Conservation (phyloP, 2,797 vertebrate genomes). For the Lindbergichthys nudifrons region DNA sequence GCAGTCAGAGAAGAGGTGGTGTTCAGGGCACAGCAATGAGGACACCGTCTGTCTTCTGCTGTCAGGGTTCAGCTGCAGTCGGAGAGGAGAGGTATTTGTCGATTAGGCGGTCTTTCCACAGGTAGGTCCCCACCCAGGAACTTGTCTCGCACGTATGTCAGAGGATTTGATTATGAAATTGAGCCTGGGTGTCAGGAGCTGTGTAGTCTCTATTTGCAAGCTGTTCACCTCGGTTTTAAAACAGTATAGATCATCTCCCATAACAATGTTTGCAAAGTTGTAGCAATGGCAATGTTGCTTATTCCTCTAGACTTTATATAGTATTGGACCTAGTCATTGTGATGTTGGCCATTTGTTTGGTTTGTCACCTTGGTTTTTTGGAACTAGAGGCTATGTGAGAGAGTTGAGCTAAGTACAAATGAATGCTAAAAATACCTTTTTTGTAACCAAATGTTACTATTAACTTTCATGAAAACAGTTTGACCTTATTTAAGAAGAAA, state of each 20-base stretch:
- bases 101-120: constrained; percentile 49
- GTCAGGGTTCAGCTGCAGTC: constrained; percentile 37
- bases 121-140: constrained; percentile 68
- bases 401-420: no score
- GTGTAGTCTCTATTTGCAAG: not conserved
- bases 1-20: constrained; percentile 19
- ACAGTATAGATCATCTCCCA: not conserved
- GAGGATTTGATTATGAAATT: constrained; percentile 11
- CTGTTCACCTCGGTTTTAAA: not conserved
- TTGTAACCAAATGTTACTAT: no score
- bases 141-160: not conserved
- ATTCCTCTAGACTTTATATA: no score
- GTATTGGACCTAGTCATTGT: no score
- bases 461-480: no score
- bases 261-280: no score
- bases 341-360: no score
- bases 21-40: constrained; percentile 27
- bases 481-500: no score
- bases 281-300: not conserved
- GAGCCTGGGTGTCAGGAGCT: not conserved
- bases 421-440: no score
- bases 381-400: no score
- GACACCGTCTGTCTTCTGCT: constrained; percentile 68
- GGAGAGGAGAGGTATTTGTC: constrained; percentile 68
- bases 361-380: no score